Evolutionary conservation across 2,797 vertebrate genomes (phyloP), one percentile per base, ranked within the genome.

Genomic region (Fringilla coelebs): DNA sequence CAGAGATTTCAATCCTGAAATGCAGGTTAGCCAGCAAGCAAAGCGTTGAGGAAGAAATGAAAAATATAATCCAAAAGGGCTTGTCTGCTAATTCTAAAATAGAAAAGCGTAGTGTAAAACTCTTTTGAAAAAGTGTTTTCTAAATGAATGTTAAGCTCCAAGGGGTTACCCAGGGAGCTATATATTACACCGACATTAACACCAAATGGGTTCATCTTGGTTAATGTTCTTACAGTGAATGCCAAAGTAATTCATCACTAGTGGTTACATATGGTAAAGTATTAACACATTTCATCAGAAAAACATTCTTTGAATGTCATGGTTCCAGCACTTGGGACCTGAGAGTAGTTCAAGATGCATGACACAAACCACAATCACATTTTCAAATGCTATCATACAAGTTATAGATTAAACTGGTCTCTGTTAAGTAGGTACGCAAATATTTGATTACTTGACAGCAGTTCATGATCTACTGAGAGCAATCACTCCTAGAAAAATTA

Each of bases 191-290:
- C 94, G 95, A 95, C 95, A 97, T 96, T 96, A 96, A 86, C 86
- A 96, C 83, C 88, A 95, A 97, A 96, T 97, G 95, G 92, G 93
- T 95, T 97, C 95, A 90, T 95, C 92, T 80, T 91, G 81, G 93
- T 91, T 97, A 96, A 96, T 95, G 95, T 94, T 96, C 96, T 95
- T 94, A 88, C 67, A 94, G 92, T 87, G 95, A 97, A 97, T 97
- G 95, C 95, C 95, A 97, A 95, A 95, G 90, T 72, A 92, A 97
- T 97, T 93, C 82, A 96, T 97, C 95, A 96, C 10, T 7, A 72
- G 57, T 45, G 54, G 87, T 70, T 97, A 84, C 91, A 96, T 94
- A 95, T 93, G 94, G 90, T 86, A 89, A 90, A 94, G 76, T 82
- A 87, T 89, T 96, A 97, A 95, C 92, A 91, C 60, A 75, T 91